These are phyloP conservation scores for Shinisaurus crocodilurus DNA, from an alignment of 2,113 vertebrate genomes.

Conservation along the genomic window DNA sequence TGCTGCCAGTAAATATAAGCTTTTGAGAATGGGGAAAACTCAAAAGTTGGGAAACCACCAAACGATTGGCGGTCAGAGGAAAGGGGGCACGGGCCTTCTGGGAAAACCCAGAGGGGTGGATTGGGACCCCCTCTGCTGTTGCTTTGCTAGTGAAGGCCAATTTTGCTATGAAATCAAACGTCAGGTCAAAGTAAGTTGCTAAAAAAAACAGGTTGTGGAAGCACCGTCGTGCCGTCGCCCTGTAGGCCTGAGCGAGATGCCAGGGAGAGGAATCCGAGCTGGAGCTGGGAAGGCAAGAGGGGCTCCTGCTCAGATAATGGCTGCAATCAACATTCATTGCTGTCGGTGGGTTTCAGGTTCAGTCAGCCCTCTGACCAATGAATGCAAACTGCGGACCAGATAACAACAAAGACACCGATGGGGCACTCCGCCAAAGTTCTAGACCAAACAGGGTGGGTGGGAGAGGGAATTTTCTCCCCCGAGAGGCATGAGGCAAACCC, in stretches of 20 bases:
- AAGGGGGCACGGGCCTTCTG: too few relatives aligned
- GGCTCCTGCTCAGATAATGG: slow-evolving; percentile 77
- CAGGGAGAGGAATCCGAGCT: background rate
- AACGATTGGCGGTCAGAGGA: too few relatives aligned
- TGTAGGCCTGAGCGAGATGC: too few relatives aligned
- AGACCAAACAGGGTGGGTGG: too few relatives aligned
- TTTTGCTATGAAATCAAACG: background rate
- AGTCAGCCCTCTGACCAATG: slow-evolving; percentile 98
- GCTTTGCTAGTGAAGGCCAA: too few relatives aligned
- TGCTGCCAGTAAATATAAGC: too few relatives aligned
- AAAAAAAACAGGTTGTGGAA: background rate
- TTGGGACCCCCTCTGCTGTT: too few relatives aligned
- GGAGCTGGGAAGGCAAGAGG: background rate
- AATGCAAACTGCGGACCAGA: slow-evolving; percentile 99
- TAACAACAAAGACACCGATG: slow-evolving; percentile 33
- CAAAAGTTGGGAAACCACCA: too few relatives aligned
- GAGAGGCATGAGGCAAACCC: too few relatives aligned
- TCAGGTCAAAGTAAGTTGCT: too few relatives aligned
- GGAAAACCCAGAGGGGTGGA: too few relatives aligned
- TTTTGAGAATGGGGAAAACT: too few relatives aligned
- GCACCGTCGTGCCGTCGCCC: background rate
- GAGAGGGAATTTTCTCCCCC: background rate
- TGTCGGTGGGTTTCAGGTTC: slow-evolving; percentile 97
- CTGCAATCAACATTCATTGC: slow-evolving; percentile 99
- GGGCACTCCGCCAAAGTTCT: rapidly evolving